Evolutionary conservation across 2,888 invertebrate species (phyloP).

Genomic region (Limnephilus rhombicus): DNA sequence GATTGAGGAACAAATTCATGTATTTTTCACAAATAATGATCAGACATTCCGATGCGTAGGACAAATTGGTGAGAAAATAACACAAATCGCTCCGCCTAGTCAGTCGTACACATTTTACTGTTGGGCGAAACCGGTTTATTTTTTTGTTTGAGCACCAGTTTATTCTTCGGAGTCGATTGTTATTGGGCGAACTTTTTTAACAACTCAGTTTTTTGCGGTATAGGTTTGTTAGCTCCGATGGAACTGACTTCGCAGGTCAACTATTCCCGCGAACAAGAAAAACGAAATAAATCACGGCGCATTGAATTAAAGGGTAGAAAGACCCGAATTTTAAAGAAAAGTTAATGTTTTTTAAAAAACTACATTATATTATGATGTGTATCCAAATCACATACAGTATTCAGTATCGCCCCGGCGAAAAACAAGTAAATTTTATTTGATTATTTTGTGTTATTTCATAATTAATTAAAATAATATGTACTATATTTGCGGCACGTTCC

Average conservation of each 20-base stretch:
- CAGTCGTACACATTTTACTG: neutral
- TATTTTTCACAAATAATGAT: neutral
- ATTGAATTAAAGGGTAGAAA: neutral
- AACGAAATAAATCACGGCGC: neutral
- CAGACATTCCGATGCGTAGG: neutral
- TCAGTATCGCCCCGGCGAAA: no score
- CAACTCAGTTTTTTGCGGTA: neutral
- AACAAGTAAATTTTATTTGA: no score
- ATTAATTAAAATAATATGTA: no score
- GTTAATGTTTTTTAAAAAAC: no score
- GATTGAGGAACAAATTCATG: neutral
- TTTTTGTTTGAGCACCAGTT: neutral
- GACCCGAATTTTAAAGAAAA: neutral
- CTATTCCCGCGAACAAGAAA: neutral
- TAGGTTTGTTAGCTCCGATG: neutral
- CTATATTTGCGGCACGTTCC: no score
- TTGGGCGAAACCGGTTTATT: neutral
- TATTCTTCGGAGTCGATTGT: neutral
- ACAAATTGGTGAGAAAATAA: neutral
- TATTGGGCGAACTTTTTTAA: constrained; percentile 1
- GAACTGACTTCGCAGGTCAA: neutral
- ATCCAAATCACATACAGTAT: no score
- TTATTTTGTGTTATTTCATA: no score
- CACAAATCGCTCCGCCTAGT: neutral
- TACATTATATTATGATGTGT: no score